Base-by-base conservation (phyloP, 2,888 invertebrate genomes). In the Tuberolachnus salignus region DNA sequence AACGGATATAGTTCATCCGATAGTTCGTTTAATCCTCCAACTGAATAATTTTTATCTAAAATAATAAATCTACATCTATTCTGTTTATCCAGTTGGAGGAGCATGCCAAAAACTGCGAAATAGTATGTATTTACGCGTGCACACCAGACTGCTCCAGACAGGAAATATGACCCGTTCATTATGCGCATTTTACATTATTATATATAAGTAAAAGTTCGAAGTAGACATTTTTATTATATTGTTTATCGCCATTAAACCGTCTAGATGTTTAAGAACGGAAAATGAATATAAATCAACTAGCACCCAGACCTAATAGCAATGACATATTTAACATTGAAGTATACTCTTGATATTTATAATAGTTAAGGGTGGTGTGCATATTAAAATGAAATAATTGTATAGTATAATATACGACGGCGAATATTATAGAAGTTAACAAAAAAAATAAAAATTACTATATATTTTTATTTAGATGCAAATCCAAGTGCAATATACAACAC, bases 161-260 rank as follows among this genome's bases (percentile, higher is more conserved):
- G 75, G 75, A 75, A 75, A 55, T 75, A 75, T 67, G 57, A 75
- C 66, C 46, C 66, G 57, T 67, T 75, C 75, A 49, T 75, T 67
- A 57, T 75, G 66, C 34, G 57, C 16, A 57, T 66, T 75, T 75
- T 49, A 19, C 46, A 57, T 46, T 55, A 55, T 66, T 57, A 75
- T 75, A 9, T 46, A 66, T 46, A 46, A 3, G 49, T 57, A 75
- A 26, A 57, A 75, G 49, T 75, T 57, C 16, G 49, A 49, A 57
- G 19, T 34, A 57, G 75, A 75, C 75, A 26, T 75, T 75, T 75
- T 75, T 75, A 67, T 75, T 67, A 34, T 75, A 75, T 67, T 67
- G 75, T 67, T 57, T 57, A 66, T 57, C 46, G 53, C 63, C 44
- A 75, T 66, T 75, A 75, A 75, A 66, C 75, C 66, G 66, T 75